Conservation (phyloP, 2,113 vertebrate species). For the Xyrauchen texanus region DNA sequence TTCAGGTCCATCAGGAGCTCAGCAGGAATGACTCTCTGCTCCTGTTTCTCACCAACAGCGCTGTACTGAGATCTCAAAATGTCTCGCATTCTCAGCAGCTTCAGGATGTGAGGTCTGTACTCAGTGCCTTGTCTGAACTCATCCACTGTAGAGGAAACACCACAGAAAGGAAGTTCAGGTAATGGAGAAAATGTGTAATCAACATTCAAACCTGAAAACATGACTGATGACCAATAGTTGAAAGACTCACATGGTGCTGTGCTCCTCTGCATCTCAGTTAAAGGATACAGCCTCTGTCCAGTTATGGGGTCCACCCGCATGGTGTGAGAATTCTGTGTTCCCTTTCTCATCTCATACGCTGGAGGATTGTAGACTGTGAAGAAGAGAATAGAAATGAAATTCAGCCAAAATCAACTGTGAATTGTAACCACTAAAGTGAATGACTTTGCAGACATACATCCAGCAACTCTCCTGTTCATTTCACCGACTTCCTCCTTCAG, state of each 20-base stretch:
- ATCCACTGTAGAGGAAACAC: background rate
- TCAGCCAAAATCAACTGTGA: background rate
- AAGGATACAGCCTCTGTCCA: background rate
- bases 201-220: too few species aligned
- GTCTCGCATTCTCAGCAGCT: constrained; percentile 4
- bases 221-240: too few species aligned
- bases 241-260: too few species aligned
- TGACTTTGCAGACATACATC: constrained; percentile 8
- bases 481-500: constrained; percentile 59
- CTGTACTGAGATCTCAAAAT: background rate
- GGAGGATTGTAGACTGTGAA: constrained; percentile 49
- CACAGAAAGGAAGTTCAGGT: too few species aligned
- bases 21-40: background rate
- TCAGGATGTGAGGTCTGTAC: background rate
- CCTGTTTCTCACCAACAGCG: background rate
- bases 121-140: background rate
- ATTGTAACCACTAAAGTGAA: background rate
- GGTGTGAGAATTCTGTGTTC: constrained; percentile 56
- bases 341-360: constrained; percentile 57
- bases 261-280: too few species aligned
- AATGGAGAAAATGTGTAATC: too few species aligned
- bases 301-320: constrained; percentile 48
- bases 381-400: background rate
- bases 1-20: constrained; percentile 13
- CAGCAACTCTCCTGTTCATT: constrained; percentile 55